phyloP scores from a whole-genome alignment of 2,113 vertebrate genomes.

The Meriones unguiculatus region DNA sequence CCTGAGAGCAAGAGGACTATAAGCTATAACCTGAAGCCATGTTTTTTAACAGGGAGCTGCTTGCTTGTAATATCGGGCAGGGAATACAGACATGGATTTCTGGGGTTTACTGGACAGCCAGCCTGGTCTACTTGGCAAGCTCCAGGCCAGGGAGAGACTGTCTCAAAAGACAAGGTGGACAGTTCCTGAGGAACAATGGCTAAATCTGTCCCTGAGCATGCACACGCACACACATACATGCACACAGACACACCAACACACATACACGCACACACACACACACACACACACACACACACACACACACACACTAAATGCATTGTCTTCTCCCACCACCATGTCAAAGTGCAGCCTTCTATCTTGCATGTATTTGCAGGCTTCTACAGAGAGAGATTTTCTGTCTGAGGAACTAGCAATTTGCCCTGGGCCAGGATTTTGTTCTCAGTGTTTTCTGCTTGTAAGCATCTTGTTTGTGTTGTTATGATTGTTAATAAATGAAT shows the following conservation, averaged over 20 bases:
- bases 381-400: background rate
- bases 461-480: constrained; percentile 18
- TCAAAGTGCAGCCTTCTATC: constrained; percentile 1
- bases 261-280: background rate
- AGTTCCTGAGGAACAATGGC: background rate
- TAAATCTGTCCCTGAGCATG: background rate
- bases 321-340: background rate
- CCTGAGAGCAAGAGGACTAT: background rate
- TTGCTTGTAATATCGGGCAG: background rate
- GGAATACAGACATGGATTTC: background rate
- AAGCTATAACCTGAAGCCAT: background rate
- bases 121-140: background rate
- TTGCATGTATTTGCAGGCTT: background rate
- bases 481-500: constrained; percentile 48
- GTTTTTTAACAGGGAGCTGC: background rate
- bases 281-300: background rate
- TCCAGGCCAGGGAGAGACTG: background rate
- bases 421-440: constrained; percentile 31
- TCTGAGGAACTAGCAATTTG: background rate
- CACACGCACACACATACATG: too few species aligned
- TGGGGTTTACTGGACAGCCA: background rate
- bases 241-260: background rate
- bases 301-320: background rate
- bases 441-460: constrained; percentile 20
- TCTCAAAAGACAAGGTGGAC: background rate